Conservation (phyloP, 2,797 vertebrate genomes). For the Myotis daubentonii region DNA sequence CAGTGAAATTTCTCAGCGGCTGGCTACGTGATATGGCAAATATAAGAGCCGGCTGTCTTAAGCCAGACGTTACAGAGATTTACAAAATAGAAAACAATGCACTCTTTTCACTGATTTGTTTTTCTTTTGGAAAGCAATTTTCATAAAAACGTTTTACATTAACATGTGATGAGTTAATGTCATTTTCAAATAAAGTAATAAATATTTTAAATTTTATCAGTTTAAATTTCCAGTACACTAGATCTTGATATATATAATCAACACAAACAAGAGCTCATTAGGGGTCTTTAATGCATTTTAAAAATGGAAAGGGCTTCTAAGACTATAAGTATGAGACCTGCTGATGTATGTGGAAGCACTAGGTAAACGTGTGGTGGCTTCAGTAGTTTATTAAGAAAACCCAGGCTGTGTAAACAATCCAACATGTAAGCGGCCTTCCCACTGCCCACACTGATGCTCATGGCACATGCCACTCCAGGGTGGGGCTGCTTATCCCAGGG, state of each 20-base stretch:
- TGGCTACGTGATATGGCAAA: not conserved
- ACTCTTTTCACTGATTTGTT: not conserved
- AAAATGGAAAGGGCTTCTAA: not conserved
- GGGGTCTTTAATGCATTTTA: not conserved
- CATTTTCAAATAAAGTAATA: constrained; percentile 17
- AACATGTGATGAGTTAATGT: not conserved
- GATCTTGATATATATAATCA: not conserved
- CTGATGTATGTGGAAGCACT: not conserved
- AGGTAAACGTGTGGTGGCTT: not conserved
- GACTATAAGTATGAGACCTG: not conserved
- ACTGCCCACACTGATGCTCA: not conserved
- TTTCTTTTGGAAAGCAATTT: constrained; percentile 22
- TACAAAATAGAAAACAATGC: not conserved
- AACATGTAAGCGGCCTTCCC: not conserved
- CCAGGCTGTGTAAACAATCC: not conserved
- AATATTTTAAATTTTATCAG: not conserved
- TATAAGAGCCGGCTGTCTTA: not conserved
- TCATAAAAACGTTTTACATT: not conserved
- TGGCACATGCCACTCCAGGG: not conserved
- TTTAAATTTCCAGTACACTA: constrained; percentile 1
- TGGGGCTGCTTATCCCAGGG: not conserved
- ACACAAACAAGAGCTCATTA: not conserved
- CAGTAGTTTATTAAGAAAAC: not conserved
- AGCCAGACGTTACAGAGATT: not conserved
- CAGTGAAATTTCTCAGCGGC: not conserved